phyloP scores from a whole-genome alignment of 2,113 vertebrate genomes.

The Toxotes chatareus region DNA sequence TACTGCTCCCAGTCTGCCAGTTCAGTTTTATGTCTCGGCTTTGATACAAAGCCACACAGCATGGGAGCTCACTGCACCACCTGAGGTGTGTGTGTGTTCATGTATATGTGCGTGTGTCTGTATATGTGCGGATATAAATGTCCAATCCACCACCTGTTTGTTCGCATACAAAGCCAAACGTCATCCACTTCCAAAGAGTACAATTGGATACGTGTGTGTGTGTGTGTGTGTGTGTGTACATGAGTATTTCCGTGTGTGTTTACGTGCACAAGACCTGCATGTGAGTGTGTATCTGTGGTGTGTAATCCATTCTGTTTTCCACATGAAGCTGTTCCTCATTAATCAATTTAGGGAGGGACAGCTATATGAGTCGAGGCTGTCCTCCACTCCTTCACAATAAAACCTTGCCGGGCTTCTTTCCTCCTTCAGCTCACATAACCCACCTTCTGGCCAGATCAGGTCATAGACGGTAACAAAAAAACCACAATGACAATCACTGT shows the following conservation, averaged over 20 bases:
- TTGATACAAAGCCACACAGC: constrained; percentile 78
- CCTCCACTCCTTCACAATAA: constrained; percentile 45
- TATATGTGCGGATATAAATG: constrained; percentile 29
- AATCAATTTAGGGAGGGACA: constrained; percentile 69
- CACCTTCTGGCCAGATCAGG: constrained; percentile 65
- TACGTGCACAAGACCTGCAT: constrained; percentile 10
- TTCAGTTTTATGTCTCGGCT: constrained; percentile 80
- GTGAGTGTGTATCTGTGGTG: constrained; percentile 27
- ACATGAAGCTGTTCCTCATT: constrained; percentile 77
- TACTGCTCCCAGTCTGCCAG: constrained; percentile 70
- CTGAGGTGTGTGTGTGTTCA: constrained; percentile 58
- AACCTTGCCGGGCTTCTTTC: constrained; percentile 44
- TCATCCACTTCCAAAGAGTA: constrained; percentile 49
- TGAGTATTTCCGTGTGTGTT: background rate
- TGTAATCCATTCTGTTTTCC: constrained; percentile 60
- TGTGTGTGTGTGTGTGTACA: background rate
- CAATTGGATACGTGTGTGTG: constrained; percentile 17
- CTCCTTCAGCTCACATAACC: constrained; percentile 67
- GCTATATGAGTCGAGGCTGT: constrained; percentile 46
- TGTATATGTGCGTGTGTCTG: constrained; percentile 35
- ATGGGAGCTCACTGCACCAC: constrained; percentile 73
- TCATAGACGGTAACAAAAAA: constrained; percentile 53
- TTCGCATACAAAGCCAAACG: constrained; percentile 64
- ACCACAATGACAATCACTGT: constrained; percentile 34
- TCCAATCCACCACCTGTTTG: constrained; percentile 78